Evolutionary conservation across 2,888 invertebrate genomes (phyloP).

Genomic region (Tanytarsus gracilentus): DNA sequence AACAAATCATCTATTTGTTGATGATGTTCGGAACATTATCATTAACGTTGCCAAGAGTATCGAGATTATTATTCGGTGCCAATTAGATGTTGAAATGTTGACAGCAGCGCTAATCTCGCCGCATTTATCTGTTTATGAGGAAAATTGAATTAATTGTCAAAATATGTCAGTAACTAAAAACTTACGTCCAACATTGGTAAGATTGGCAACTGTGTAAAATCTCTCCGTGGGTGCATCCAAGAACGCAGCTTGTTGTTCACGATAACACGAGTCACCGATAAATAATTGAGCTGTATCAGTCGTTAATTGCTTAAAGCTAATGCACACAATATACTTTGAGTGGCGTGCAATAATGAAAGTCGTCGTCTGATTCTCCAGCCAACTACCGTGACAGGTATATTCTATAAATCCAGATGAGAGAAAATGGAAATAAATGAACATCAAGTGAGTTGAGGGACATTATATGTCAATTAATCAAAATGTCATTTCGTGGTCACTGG

Average conservation of each 20-base stretch:
- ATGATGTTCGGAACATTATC: neutral
- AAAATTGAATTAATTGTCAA: constrained; percentile 5
- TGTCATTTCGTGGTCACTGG: neutral
- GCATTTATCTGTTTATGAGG: constrained; percentile 32
- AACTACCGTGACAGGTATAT: constrained; percentile 81
- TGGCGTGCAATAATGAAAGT: constrained; percentile 63
- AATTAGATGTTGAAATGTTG: neutral
- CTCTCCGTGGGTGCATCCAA: constrained; percentile 38
- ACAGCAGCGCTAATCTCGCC: constrained; percentile 32
- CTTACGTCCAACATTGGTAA: constrained; percentile 40
- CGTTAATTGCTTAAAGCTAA: constrained; percentile 38
- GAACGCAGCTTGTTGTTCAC: constrained; percentile 35
- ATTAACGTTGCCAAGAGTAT: neutral
- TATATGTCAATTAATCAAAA: constrained; percentile 25
- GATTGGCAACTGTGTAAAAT: constrained; percentile 41
- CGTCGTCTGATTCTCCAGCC: constrained; percentile 79
- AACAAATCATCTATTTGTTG: constrained; percentile 20
- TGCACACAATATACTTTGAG: constrained; percentile 43
- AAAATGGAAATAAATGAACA: constrained; percentile 2
- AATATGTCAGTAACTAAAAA: neutral
- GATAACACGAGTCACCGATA: constrained; percentile 43
- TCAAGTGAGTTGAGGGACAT: too few relatives aligned
- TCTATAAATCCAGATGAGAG: constrained; percentile 45
- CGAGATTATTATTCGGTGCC: neutral
- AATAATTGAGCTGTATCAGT: constrained; percentile 41